phyloP scores from a whole-genome alignment of 1,140 invertebrate species.

The Paraescarpia echinospica region DNA sequence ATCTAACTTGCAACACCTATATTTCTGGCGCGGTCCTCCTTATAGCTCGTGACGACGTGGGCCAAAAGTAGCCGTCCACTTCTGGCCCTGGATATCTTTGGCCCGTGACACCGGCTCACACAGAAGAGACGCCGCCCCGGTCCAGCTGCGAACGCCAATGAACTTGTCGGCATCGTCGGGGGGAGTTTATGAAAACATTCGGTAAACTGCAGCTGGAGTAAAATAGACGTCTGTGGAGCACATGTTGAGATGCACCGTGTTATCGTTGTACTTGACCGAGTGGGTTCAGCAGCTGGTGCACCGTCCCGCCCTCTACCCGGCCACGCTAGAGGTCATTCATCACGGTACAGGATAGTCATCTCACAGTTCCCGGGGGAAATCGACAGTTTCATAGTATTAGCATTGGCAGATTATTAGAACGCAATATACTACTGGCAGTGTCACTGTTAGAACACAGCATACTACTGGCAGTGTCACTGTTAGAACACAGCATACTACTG shows the following conservation, averaged over 20 bases:
- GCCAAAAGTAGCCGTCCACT: no score
- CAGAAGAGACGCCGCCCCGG: background rate
- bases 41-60: no score
- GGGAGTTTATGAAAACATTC: background rate
- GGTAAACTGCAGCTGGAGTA: background rate
- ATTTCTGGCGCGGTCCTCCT: no score
- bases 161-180: background rate
- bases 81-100: no score
- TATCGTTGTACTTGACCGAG: background rate
- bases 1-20: no score
- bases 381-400: no score
- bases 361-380: background rate
- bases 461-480: no score
- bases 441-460: no score
- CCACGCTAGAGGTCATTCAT: background rate
- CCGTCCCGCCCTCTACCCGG: background rate
- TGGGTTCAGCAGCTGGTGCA: background rate
- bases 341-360: background rate
- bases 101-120: no score
- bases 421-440: no score
- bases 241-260: background rate
- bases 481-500: no score
- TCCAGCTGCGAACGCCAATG: background rate
- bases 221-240: background rate
- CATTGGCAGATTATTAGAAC: no score